Percentiles rank a stretch among this genome's conserved stretches.
Evolutionary conservation across 2,888 invertebrate species (phyloP).

Genomic region (Cheilosia grossa): DNA sequence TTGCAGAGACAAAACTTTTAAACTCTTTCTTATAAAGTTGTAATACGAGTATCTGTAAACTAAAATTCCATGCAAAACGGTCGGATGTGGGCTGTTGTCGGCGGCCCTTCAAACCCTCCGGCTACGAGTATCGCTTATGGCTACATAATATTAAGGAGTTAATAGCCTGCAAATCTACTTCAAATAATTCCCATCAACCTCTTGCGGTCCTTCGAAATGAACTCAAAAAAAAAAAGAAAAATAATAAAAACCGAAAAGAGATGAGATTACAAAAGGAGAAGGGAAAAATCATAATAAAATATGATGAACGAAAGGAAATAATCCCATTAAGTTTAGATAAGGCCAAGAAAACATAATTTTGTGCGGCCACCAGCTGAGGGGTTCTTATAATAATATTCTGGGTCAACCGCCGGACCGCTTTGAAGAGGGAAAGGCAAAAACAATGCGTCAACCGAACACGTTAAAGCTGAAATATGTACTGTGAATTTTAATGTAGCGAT

Average conservation of each 20-base stretch:
- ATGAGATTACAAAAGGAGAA: constrained; percentile 7
- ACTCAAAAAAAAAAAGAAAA: constrained; percentile 22
- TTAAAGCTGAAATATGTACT: background rate
- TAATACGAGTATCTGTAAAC: background rate
- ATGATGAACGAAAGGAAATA: constrained; percentile 60
- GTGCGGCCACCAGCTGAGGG: constrained; percentile 26
- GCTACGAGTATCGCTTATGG: constrained; percentile 10
- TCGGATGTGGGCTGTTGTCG: background rate
- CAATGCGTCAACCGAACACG: constrained; percentile 20
- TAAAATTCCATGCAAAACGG: constrained; percentile 13
- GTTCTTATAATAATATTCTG: constrained; percentile 11
- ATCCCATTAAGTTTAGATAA: constrained; percentile 63
- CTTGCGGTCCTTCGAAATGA: constrained; percentile 1
- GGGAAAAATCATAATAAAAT: constrained; percentile 39
- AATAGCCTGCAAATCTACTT: constrained; percentile 62
- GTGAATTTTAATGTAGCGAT: constrained; percentile 4
- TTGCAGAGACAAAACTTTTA: too few species aligned
- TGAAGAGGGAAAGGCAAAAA: background rate
- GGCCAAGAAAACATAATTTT: constrained; percentile 56
- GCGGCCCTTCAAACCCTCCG: background rate
- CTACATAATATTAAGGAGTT: constrained; percentile 43
- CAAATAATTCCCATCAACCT: constrained; percentile 49
- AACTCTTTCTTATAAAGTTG: too few species aligned
- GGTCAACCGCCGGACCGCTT: constrained; percentile 16
- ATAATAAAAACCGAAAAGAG: background rate